Base-by-base conservation (phyloP, 64 coral and sea anemone species). In the Stylophora pistillata region DNA sequence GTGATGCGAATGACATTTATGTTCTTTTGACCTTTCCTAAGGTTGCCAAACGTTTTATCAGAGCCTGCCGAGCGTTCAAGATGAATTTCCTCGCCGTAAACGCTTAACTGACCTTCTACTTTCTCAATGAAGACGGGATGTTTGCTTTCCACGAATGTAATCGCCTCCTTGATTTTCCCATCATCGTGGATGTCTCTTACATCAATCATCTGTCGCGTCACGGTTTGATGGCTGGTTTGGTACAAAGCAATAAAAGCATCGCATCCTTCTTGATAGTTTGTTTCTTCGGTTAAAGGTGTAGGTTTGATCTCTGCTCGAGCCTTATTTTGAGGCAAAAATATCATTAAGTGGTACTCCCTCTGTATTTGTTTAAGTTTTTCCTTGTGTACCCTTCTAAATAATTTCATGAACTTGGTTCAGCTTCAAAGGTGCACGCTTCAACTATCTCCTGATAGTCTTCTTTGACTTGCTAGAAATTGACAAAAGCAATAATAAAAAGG, bases 181-280 rank as follows among this genome's bases (percentile, higher is more conserved):
- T 41, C 37, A 41, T 41, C 37, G 37, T 10, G 41, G 6, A 4
- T 18, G 55, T 55, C n/a, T 23, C 30, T 30, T 29, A 78, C 21
- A 3, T 52, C 5, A 55, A 89, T 15, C 9, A 26, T 28, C 5
- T 29, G 53, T 72, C 66, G 59, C 1, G n/a, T 4, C 30, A 89
- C 6, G 20, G 71, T 68, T 53, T 10, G 76, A 68, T 21, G 28
- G 1, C 23, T 13, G 17, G 71, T 79, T 37, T 89, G 76, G 63
- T 89, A 89, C 30, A 89, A 62, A 5, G 47, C 47, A 69, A 89
- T 89, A 59, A 89, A 89, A 13, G 47, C 63, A 30, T 89, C 75
- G 55, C 77, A 78, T n/a, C 87, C 87, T 21, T 78, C 28, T 55
- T 80, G 29, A 25, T 78, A 79, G 5, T 20, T 6, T 4, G 3